Evolutionary conservation across 2,113 vertebrate species (phyloP).

Genomic region (Hemibagrus wyckioides): DNA sequence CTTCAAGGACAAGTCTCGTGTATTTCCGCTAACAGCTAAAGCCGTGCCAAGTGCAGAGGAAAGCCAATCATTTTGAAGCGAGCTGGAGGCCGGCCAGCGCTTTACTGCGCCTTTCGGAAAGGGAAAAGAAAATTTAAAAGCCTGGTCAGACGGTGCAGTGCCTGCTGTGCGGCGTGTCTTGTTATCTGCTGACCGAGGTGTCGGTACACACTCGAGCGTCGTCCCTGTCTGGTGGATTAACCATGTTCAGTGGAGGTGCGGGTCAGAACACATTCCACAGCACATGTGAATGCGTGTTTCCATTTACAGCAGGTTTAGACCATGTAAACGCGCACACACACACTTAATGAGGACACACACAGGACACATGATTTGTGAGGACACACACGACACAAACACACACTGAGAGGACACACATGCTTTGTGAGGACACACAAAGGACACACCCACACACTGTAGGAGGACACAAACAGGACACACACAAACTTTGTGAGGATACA

Average conservation of each 20-base stretch:
- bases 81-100: slow-evolving; percentile 9
- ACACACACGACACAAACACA: too few relatives aligned
- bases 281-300: slow-evolving; percentile 55
- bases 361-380: too few relatives aligned
- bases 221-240: slow-evolving; percentile 30
- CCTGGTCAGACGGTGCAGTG: background rate
- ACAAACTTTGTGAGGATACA: too few relatives aligned
- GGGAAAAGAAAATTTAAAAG: background rate
- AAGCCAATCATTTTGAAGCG: slow-evolving; percentile 33
- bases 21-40: background rate
- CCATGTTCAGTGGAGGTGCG: slow-evolving; percentile 23
- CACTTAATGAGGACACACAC: too few relatives aligned
- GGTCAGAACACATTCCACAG: slow-evolving; percentile 58
- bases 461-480: too few relatives aligned
- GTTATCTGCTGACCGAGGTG: background rate
- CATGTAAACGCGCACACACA: slow-evolving; percentile 28
- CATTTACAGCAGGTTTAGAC: slow-evolving; percentile 47
- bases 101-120: slow-evolving; percentile 8
- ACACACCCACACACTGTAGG: too few relatives aligned
- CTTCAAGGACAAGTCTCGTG: slow-evolving; percentile 34
- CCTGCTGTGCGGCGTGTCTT: background rate
- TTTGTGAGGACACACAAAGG: slow-evolving; percentile 37
- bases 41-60: background rate
- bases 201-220: background rate
- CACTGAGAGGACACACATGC: too few relatives aligned